A percentile compares a stretch with the other conserved stretches of the same genome.
phyloP scores from a whole-genome alignment of 1,140 invertebrate species.

The Trigoniulus corallinus region DNA sequence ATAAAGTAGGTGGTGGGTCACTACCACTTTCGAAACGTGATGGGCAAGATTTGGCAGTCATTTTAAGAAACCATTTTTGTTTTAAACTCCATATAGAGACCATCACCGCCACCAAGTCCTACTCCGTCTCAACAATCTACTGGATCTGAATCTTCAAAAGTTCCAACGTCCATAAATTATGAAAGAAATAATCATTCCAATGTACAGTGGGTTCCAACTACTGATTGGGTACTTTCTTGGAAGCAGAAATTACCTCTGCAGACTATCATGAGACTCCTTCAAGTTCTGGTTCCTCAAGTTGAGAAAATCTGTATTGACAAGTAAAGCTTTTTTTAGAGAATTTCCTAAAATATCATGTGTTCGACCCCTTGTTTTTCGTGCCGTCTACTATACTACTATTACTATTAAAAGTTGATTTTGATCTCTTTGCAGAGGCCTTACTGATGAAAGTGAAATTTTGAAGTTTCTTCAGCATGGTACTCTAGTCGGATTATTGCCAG shows the following conservation, averaged over 20 bases:
- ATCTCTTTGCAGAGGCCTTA: slow-evolving; percentile 61
- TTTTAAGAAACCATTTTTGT: too few species aligned
- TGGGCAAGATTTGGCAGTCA: too few species aligned
- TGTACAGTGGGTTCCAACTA: slow-evolving; percentile 56
- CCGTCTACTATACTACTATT: too few species aligned
- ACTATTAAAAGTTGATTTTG: neutral
- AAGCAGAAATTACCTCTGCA: slow-evolving; percentile 92
- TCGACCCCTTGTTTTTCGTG: too few species aligned
- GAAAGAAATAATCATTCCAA: slow-evolving; percentile 6
- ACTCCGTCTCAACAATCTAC: neutral
- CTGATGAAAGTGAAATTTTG: slow-evolving; percentile 97
- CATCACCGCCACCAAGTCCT: slow-evolving; percentile 5
- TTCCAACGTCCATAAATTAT: neutral
- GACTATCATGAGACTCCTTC: slow-evolving; percentile 95
- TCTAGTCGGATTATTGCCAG: slow-evolving; percentile 88
- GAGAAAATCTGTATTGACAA: slow-evolving; percentile 99
- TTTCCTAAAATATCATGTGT: too few species aligned
- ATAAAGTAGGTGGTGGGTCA: too few species aligned
- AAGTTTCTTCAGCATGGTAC: slow-evolving; percentile 99
- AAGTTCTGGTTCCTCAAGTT: slow-evolving; percentile 97
- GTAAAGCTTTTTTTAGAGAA: slow-evolving; percentile 44
- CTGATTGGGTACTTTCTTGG: slow-evolving; percentile 93
- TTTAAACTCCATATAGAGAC: too few species aligned
- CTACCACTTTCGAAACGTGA: too few species aligned
- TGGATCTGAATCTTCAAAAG: slow-evolving; percentile 2